Evolutionary conservation across 2,888 invertebrate genomes (phyloP).

Genomic region (Dasypogon diadema): DNA sequence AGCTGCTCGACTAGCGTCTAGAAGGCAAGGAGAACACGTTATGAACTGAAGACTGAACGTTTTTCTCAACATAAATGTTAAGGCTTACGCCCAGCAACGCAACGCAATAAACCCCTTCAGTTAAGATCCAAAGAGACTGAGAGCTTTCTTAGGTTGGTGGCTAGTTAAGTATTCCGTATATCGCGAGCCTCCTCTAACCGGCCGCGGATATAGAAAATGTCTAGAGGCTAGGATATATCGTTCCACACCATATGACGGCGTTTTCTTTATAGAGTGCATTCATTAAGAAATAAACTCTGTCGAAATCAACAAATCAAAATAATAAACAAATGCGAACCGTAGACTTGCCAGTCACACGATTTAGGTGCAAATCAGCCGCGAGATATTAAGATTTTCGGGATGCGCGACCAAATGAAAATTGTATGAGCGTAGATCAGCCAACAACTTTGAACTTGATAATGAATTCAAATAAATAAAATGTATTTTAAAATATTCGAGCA

Average conservation of each 20-base stretch:
- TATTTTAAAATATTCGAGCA: conserved; percentile 3
- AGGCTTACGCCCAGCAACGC: background rate
- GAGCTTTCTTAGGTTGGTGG: conserved; percentile 39
- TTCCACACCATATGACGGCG: conserved; percentile 18
- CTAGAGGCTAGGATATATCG: conserved; percentile 1
- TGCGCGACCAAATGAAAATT: background rate
- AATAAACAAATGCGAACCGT: conserved; percentile 22
- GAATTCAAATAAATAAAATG: conserved; percentile 11
- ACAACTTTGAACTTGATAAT: conserved; percentile 31
- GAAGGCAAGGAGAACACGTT: conserved; percentile 32
- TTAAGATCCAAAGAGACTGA: conserved; percentile 29
- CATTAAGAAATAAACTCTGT: conserved; percentile 22
- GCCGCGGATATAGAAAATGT: background rate
- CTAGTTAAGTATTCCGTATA: conserved; percentile 44
- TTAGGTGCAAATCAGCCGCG: background rate
- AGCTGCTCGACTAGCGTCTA: conserved; percentile 39
- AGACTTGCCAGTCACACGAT: conserved; percentile 21
- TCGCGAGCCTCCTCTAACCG: conserved; percentile 25
- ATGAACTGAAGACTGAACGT: conserved; percentile 22
- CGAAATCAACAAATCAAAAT: conserved; percentile 27
- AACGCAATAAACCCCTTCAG: conserved; percentile 28
- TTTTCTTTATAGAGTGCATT: conserved; percentile 36
- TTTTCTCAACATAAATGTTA: conserved; percentile 20
- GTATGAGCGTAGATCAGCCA: background rate
- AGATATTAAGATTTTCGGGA: background rate